Evolutionary conservation across 2,888 invertebrate genomes (phyloP).

Genomic region (Drosophila heteroneura): DNA sequence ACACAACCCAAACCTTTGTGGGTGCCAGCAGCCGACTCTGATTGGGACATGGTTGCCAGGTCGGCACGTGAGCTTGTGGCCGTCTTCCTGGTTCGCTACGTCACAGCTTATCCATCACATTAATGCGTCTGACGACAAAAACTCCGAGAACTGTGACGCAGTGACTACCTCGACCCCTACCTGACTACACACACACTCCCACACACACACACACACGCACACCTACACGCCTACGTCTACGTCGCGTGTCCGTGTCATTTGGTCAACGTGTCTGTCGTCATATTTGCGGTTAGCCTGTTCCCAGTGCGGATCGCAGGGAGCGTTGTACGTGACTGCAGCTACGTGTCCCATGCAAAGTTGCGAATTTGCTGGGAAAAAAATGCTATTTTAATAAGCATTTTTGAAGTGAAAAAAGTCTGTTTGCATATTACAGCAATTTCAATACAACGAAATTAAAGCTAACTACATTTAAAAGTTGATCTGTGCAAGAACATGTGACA

Average conservation of each 20-base stretch:
- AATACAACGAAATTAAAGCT: not conserved
- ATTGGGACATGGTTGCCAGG: conserved; percentile 3
- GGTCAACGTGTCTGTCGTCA: conserved; percentile 60
- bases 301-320: conserved; percentile 11
- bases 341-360: conserved; percentile 46
- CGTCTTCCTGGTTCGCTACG: conserved; percentile 44
- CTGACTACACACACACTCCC: not conserved
- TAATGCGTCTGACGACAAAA: conserved; percentile 32
- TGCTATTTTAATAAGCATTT: conserved; percentile 54
- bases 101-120: conserved; percentile 51
- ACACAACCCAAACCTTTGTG: conserved; percentile 12
- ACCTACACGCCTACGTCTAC: not conserved
- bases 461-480: not conserved
- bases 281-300: conserved; percentile 43
- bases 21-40: conserved; percentile 17
- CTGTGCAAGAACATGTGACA: not conserved
- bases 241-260: conserved; percentile 60
- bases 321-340: conserved; percentile 53
- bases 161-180: conserved; percentile 7
- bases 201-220: not conserved
- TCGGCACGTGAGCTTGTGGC: conserved; percentile 48
- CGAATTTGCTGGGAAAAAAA: conserved; percentile 43
- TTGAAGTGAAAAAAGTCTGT: conserved; percentile 19
- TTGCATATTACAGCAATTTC: conserved; percentile 17
- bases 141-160: conserved; percentile 35